Evolutionary conservation across 2,113 vertebrate species (phyloP).

Genomic region (Hippoglossus stenolepis): DNA sequence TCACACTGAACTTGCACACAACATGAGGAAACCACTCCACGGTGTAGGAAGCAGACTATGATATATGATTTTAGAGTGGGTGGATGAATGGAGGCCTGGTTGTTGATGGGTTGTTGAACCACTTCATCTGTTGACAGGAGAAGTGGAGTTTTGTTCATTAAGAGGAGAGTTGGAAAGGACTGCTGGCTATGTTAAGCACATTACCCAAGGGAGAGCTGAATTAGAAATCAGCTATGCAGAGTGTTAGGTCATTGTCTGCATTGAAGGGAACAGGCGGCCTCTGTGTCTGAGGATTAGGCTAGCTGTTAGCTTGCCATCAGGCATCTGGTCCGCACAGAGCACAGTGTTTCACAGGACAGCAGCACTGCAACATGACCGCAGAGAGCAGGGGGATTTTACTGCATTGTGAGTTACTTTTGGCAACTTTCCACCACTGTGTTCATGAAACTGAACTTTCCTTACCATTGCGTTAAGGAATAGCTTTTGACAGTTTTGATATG

Average conservation of each 20-base stretch:
- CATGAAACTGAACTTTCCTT: conserved; percentile 1
- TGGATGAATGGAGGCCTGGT: neutral
- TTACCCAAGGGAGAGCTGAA: conserved; percentile 68
- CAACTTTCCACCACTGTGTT: conserved; percentile 7
- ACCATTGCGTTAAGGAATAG: neutral
- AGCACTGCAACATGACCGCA: conserved; percentile 82
- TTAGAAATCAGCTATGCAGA: conserved; percentile 85
- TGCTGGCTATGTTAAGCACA: conserved; percentile 55
- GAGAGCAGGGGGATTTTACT: conserved; percentile 88
- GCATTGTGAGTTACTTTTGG: conserved; percentile 86
- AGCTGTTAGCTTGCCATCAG: conserved; percentile 67
- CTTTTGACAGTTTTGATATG: neutral
- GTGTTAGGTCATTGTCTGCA: conserved; percentile 78
- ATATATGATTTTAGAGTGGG: neutral
- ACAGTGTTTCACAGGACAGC: conserved; percentile 69
- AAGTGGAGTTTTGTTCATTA: conserved; percentile 23
- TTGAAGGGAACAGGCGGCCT: conserved; percentile 74
- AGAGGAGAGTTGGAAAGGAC: conserved; percentile 6
- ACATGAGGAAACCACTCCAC: neutral
- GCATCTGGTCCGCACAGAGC: conserved; percentile 74
- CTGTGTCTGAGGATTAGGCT: conserved; percentile 75
- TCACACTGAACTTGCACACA: neutral
- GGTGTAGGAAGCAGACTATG: neutral
- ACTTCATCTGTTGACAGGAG: conserved; percentile 2
- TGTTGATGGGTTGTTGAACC: neutral